These are phyloP conservation scores for Henicopernis longicauda DNA, from an alignment of 2,113 vertebrate genomes.

Conservation along the genomic window DNA sequence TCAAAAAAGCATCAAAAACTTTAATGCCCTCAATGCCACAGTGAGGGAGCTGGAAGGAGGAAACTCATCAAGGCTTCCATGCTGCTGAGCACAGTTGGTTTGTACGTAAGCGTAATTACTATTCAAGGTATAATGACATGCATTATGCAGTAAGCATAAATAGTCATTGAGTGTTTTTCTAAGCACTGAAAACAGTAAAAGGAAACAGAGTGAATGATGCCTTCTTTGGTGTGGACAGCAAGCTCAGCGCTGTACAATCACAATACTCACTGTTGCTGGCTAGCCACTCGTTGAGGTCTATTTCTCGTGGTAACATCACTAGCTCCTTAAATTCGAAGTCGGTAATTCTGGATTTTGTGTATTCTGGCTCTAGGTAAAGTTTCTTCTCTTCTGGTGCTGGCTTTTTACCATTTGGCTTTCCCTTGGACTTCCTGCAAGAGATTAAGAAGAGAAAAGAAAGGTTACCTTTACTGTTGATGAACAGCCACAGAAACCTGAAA, in stretches of 20 bases:
- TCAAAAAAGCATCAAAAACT: background rate
- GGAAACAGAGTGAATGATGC: background rate
- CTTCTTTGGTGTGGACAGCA: background rate
- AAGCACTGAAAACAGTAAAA: background rate
- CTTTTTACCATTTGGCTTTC: constrained; percentile 98
- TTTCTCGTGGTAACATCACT: constrained; percentile 93
- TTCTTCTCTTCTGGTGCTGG: constrained; percentile 91
- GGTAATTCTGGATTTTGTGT: constrained; percentile 88
- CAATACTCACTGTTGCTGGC: constrained; percentile 92
- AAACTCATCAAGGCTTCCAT: background rate
- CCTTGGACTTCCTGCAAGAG: constrained; percentile 91
- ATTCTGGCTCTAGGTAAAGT: constrained; percentile 92
- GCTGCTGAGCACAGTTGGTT: background rate
- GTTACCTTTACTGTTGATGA: background rate
- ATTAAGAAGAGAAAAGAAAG: background rate
- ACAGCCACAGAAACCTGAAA: background rate
- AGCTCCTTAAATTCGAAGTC: constrained; percentile 95
- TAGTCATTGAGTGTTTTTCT: background rate
- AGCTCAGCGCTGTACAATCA: background rate
- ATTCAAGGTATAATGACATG: background rate
- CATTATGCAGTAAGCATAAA: background rate
- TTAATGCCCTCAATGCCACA: background rate
- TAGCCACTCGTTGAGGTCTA: constrained; percentile 98
- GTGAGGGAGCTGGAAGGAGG: background rate
- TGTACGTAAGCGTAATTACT: background rate